A percentile compares a stretch with the other conserved stretches of the same genome.
Evolutionary conservation across 1,140 invertebrate genomes (phyloP).

Genomic region (Megalopta genalis): DNA sequence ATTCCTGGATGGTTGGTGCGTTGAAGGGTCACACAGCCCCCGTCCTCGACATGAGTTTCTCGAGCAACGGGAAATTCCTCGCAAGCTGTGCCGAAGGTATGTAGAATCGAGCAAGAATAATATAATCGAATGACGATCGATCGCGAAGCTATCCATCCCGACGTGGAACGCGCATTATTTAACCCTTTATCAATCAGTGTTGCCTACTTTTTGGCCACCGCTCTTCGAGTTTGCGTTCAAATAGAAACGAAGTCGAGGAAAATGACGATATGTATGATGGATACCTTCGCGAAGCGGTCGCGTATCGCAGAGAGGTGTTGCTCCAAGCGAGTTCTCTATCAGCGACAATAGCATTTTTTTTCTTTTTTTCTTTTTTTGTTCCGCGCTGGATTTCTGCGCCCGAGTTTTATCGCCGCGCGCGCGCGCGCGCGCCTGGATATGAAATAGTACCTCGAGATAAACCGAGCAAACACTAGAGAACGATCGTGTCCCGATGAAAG

Average conservation of each 20-base stretch:
- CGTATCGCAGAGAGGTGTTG: neutral
- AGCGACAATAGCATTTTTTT: neutral
- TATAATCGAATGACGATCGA: no score
- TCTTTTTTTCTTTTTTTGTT: neutral
- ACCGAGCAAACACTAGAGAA: conserved; percentile 1
- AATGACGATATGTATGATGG: neutral
- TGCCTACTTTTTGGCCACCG: no score
- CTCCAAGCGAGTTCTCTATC: neutral
- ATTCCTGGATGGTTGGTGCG: conserved; percentile 88
- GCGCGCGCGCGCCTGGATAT: neutral
- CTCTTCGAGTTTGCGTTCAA: no score
- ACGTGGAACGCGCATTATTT: no score
- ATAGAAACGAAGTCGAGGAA: no score
- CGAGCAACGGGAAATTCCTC: conserved; percentile 90
- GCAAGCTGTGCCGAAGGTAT: conserved; percentile 91
- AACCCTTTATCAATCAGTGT: no score
- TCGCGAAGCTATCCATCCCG: no score
- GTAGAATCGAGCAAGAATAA: conserved; percentile 57
- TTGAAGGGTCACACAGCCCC: conserved; percentile 89
- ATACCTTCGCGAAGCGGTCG: neutral
- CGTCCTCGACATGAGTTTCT: conserved; percentile 89
- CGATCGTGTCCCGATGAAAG: neutral
- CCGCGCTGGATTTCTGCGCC: neutral
- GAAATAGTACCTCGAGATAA: conserved; percentile 4
- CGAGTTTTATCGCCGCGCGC: neutral